These are phyloP conservation scores for Ichneumoninae sp. DNA, from an alignment of 2,888 invertebrate species.

Conservation along the genomic window DNA sequence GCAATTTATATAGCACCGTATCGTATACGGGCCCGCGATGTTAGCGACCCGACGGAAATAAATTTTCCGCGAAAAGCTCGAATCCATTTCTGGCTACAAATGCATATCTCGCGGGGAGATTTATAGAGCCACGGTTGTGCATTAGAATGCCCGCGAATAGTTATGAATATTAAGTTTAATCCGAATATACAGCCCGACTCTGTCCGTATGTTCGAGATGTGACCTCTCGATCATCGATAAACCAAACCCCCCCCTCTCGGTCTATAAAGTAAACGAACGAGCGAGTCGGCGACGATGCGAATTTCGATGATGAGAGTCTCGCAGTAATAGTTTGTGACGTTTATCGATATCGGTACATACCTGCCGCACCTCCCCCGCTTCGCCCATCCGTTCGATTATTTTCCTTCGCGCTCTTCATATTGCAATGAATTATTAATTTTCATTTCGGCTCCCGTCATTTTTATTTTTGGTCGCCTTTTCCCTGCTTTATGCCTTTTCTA, in stretches of 20 bases:
- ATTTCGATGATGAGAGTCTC: slow-evolving; percentile 12
- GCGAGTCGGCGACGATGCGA: neutral
- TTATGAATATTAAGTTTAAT: neutral
- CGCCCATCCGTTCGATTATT: neutral
- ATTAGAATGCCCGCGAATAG: slow-evolving; percentile 8
- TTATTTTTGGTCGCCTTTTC: too few species aligned
- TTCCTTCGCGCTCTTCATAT: neutral
- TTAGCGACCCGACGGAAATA: slow-evolving; percentile 41
- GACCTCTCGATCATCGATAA: slow-evolving; percentile 27
- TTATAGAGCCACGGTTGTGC: neutral
- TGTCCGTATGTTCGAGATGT: neutral
- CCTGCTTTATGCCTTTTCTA: too few species aligned
- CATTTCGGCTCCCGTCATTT: too few species aligned
- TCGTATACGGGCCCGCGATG: neutral
- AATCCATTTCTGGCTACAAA: neutral
- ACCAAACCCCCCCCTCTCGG: neutral
- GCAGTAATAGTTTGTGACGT: neutral
- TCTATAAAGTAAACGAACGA: slow-evolving; percentile 11
- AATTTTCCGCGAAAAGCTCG: slow-evolving; percentile 16
- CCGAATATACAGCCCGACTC: neutral
- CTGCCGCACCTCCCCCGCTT: neutral
- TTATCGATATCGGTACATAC: neutral
- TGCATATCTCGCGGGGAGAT: neutral
- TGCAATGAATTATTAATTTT: too few species aligned
- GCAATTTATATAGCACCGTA: neutral